Evolutionary conservation across 2,797 vertebrate species (phyloP).

Genomic region (Typhlichthys eigenmanni): DNA sequence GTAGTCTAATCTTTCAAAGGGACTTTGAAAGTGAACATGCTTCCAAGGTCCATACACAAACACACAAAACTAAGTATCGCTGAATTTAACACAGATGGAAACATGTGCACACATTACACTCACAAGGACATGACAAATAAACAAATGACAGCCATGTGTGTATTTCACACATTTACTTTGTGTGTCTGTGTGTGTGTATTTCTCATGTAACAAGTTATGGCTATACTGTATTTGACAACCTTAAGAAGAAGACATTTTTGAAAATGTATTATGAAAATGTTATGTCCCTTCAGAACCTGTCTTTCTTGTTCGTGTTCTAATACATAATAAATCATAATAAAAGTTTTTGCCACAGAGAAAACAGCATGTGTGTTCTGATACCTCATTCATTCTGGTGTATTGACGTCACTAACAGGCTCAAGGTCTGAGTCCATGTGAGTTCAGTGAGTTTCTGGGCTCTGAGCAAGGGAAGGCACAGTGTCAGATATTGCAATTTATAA

Average conservation of each 20-base stretch:
- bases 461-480: not conserved
- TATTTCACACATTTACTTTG: no score
- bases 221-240: conserved; percentile 6
- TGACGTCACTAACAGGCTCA: conserved; percentile 43
- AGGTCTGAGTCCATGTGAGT: conserved; percentile 36
- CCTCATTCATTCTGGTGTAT: conserved; percentile 33
- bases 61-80: not conserved
- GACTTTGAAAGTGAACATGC: conserved; percentile 54
- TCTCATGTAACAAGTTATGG: conserved; percentile 16
- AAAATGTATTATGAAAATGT: conserved; percentile 20
- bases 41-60: conserved; percentile 23
- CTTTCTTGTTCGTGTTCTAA: conserved; percentile 23
- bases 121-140: conserved; percentile 21
- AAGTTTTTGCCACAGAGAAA: conserved; percentile 37
- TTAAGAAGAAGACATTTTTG: conserved; percentile 5
- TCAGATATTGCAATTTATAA: no score
- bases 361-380: conserved; percentile 40
- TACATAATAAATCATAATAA: conserved; percentile 17
- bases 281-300: not conserved
- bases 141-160: conserved; percentile 19
- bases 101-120: not conserved
- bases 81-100: conserved; percentile 20
- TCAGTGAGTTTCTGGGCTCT: conserved; percentile 20
- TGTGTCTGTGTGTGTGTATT: no score
- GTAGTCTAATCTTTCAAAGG: conserved; percentile 64